Conservation (phyloP, 2,113 vertebrate genomes). For the Zapus hudsonius region DNA sequence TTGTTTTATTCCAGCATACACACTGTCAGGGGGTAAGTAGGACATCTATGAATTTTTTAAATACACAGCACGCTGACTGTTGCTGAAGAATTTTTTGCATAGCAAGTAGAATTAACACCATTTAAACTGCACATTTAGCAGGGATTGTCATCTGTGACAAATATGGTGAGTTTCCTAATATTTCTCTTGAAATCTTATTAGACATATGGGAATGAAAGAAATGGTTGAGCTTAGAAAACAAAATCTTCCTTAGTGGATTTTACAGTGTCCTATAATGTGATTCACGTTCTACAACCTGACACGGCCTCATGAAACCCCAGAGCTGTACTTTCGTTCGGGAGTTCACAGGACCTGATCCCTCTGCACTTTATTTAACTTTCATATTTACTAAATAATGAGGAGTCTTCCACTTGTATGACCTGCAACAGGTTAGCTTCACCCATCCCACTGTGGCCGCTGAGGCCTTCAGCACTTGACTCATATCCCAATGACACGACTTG, state of each 20-base stretch:
- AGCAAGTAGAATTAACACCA: not conserved
- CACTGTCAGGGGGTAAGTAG: not conserved
- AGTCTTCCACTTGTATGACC: not conserved
- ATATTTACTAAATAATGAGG: not conserved
- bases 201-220: not conserved
- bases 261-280: not conserved
- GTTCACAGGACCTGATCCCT: not conserved
- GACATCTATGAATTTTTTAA: not conserved
- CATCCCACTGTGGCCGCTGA: not conserved
- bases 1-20: not conserved
- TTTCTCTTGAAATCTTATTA: not conserved
- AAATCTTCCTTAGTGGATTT: not conserved
- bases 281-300: not conserved
- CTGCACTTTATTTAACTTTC: not conserved
- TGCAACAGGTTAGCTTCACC: accelerated
- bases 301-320: not conserved
- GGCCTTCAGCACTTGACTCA: not conserved
- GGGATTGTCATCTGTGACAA: not conserved
- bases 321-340: not conserved
- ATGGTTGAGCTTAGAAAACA: not conserved
- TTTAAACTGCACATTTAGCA: not conserved
- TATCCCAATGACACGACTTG: not conserved
- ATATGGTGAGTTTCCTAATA: not conserved
- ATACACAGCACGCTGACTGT: not conserved
- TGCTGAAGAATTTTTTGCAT: not conserved